Conservation (phyloP, 2,797 vertebrate genomes). For the Chaetodon trifasciatus region DNA sequence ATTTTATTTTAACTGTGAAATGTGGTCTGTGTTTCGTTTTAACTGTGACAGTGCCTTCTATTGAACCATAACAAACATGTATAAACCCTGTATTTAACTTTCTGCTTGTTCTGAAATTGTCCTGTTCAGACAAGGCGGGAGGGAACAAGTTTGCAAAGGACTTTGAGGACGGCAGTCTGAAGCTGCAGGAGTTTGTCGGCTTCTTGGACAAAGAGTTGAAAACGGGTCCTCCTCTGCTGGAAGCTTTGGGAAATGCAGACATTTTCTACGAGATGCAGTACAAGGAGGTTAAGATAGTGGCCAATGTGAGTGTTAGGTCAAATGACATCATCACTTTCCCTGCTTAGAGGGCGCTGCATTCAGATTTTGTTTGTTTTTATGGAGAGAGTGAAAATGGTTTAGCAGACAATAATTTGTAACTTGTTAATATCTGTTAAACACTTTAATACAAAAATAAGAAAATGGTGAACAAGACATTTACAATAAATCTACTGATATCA, state of each 20-base stretch:
- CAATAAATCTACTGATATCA: not conserved
- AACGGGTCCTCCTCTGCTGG: constrained; percentile 90
- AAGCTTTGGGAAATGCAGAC: constrained; percentile 94
- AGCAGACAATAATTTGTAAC: not conserved
- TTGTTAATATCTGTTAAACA: not conserved
- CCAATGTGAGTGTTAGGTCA: constrained; percentile 89
- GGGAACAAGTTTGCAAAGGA: constrained; percentile 98
- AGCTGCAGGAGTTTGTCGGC: constrained; percentile 94
- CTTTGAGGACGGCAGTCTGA: constrained; percentile 96
- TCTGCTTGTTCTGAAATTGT: constrained; percentile 1
- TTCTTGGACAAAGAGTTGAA: constrained; percentile 94
- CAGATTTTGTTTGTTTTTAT: not conserved
- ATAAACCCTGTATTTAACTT: not conserved
- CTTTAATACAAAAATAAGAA: not conserved
- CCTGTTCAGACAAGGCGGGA: constrained; percentile 92
- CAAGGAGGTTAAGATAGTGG: constrained; percentile 98
- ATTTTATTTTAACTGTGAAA: not conserved
- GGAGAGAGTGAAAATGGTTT: not conserved
- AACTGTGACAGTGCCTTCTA: not conserved
- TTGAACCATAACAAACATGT: not conserved
- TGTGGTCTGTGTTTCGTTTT: not conserved
- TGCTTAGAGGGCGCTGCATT: not conserved
- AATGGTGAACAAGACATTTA: not conserved
- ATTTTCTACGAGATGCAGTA: constrained; percentile 99
- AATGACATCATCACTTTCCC: not conserved